Percentiles rank a stretch among this genome's conserved stretches.
These are phyloP conservation scores for Copidosoma aretas DNA, from an alignment of 2,888 invertebrate species.

Conservation along the genomic window DNA sequence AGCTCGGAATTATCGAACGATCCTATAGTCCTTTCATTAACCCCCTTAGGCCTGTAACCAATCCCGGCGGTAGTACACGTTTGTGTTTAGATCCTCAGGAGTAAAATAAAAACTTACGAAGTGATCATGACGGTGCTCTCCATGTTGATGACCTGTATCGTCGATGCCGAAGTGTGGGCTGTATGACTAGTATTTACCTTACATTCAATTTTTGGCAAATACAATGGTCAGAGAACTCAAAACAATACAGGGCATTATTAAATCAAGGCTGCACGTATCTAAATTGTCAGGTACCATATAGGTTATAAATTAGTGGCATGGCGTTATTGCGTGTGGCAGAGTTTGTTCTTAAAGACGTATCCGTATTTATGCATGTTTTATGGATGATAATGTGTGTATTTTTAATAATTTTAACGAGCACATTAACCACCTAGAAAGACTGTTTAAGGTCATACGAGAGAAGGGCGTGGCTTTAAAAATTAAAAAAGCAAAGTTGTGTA, in stretches of 20 bases:
- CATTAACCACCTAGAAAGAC: neutral
- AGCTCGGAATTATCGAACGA: neutral
- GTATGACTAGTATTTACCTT: constrained; percentile 6
- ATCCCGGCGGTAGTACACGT: constrained; percentile 1
- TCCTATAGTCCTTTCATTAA: constrained; percentile 9
- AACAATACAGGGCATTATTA: neutral
- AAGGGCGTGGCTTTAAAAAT: neutral
- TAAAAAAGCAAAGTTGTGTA: neutral
- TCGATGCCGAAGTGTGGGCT: neutral
- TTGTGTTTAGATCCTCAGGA: constrained; percentile 22
- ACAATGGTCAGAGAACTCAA: neutral
- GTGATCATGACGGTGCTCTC: constrained; percentile 14
- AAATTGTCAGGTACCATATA: neutral
- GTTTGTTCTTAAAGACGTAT: too few species aligned
- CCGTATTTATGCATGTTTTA: too few species aligned
- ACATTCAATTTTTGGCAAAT: constrained; percentile 21
- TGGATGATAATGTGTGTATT: too few species aligned
- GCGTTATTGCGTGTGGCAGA: too few species aligned
- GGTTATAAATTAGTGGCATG: too few species aligned
- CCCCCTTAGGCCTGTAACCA: constrained; percentile 8
- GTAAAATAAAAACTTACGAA: constrained; percentile 1
- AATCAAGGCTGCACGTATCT: neutral
- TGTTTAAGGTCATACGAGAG: neutral
- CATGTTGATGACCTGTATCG: neutral
- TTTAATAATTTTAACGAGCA: too few species aligned